Conservation (phyloP, 1,140 invertebrate species). For the Homarus americanus region DNA sequence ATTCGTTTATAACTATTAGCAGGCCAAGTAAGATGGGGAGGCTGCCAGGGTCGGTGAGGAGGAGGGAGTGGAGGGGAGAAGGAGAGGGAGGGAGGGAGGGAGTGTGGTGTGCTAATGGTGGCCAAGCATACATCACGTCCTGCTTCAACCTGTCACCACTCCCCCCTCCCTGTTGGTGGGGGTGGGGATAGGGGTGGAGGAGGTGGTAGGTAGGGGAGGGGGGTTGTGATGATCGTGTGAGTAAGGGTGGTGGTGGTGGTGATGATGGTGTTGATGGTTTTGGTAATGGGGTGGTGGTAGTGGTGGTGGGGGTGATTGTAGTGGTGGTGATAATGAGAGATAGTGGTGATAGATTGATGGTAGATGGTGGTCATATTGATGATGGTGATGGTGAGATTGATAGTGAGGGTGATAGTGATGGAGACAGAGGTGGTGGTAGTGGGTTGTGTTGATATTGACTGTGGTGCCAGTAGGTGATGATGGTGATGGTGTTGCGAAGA, state of each 20-base stretch:
- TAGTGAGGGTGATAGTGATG: not conserved
- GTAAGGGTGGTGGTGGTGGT: not conserved
- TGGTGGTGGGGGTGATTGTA: not conserved
- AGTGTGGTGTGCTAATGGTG: slow-evolving; percentile 26
- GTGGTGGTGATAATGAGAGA: not conserved
- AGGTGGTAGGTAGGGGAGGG: not conserved
- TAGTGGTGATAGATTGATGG: too few species aligned
- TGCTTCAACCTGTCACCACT: slow-evolving; percentile 44
- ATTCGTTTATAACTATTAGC: too few species aligned
- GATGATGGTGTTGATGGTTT: too few species aligned
- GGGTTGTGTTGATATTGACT: not conserved
- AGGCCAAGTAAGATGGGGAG: not conserved
- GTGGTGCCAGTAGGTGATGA: not conserved
- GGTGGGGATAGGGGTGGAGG: not conserved
- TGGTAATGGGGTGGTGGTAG: not conserved
- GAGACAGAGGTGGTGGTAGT: not conserved
- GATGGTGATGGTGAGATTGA: not conserved
- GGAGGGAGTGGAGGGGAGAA: not conserved
- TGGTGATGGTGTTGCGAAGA: not conserved
- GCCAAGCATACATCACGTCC: slow-evolving; percentile 34
- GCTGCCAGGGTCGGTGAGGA: not conserved
- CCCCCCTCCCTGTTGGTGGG: not conserved
- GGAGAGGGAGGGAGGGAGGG: not conserved
- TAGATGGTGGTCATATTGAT: not conserved
- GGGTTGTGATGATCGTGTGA: not conserved